These are phyloP conservation scores for Adoxophyes honmai DNA, from an alignment of 1,140 invertebrate species.

Conservation along the genomic window DNA sequence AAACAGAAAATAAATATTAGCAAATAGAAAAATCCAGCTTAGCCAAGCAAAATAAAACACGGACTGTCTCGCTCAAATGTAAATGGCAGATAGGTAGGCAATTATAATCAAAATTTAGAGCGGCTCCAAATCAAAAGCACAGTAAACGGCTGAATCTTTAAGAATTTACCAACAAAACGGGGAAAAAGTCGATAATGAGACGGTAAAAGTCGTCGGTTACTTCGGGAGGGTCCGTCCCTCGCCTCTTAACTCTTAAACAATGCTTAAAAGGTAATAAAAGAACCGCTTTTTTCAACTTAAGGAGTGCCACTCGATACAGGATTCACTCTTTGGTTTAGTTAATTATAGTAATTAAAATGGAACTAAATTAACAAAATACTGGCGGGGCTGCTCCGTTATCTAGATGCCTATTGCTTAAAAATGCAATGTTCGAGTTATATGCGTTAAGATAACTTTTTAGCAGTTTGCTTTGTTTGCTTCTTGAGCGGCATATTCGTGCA, in stretches of 20 bases:
- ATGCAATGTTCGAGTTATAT: conserved; percentile 2
- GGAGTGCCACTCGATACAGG: conserved; percentile 34
- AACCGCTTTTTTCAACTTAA: conserved; percentile 55
- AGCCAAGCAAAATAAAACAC: no score
- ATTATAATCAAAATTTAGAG: conserved; percentile 2
- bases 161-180: conserved; percentile 39
- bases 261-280: conserved; percentile 68
- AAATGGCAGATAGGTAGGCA: no score
- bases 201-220: conserved; percentile 47
- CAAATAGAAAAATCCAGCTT: no score
- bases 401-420: conserved; percentile 8
- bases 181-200: conserved; percentile 60
- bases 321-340: conserved; percentile 32
- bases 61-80: no score
- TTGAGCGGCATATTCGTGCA: no score
- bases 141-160: conserved; percentile 23
- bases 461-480: no score
- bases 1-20: no score
- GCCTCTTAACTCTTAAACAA: conserved; percentile 63
- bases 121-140: conserved; percentile 17
- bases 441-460: no score
- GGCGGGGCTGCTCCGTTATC: background rate
- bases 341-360: conserved; percentile 56
- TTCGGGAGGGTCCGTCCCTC: conserved; percentile 45
- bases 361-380: conserved; percentile 32